Conservation (phyloP, 2,113 vertebrate species). For the Saccopteryx leptura region DNA sequence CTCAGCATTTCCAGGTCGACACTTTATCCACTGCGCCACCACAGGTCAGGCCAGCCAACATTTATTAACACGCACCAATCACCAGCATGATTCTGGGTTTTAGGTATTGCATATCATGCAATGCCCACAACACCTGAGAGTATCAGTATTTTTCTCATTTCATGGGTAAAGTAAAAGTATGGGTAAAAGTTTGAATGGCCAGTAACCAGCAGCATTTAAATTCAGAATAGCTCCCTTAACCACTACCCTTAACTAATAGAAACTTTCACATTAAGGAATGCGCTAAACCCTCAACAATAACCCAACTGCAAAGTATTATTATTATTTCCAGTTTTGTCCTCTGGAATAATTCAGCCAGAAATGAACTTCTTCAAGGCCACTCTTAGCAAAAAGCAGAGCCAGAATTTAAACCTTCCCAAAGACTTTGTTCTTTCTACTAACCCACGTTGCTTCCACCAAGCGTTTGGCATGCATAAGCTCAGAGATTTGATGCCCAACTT, state of each 20-base stretch:
- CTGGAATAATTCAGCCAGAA: not conserved
- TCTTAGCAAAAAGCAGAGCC: not conserved
- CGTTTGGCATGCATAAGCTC: slow-evolving; percentile 18
- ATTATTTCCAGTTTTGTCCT: not conserved
- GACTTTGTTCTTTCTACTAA: not conserved
- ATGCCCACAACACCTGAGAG: not conserved
- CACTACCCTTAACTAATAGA: not conserved
- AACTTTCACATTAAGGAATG: not conserved
- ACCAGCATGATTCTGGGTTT: not conserved
- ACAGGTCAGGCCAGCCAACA: too few species aligned
- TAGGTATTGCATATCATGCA: not conserved
- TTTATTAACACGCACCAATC: not conserved
- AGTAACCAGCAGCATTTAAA: not conserved
- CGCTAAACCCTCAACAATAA: not conserved
- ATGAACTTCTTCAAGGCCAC: slow-evolving; percentile 13
- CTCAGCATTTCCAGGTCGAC: too few species aligned
- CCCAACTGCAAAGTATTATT: not conserved
- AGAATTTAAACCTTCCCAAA: slow-evolving; percentile 27
- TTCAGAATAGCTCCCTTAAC: slow-evolving; percentile 6
- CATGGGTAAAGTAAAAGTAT: slow-evolving; percentile 30
- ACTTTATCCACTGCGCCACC: too few species aligned
- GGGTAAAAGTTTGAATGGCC: not conserved
- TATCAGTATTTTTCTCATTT: not conserved
- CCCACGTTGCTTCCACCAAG: not conserved
- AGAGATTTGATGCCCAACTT: not conserved